Percentiles rank a stretch among this genome's conserved stretches.
Evolutionary conservation across 2,113 vertebrate genomes (phyloP).

Genomic region (Paracanthobrama guichenoti): DNA sequence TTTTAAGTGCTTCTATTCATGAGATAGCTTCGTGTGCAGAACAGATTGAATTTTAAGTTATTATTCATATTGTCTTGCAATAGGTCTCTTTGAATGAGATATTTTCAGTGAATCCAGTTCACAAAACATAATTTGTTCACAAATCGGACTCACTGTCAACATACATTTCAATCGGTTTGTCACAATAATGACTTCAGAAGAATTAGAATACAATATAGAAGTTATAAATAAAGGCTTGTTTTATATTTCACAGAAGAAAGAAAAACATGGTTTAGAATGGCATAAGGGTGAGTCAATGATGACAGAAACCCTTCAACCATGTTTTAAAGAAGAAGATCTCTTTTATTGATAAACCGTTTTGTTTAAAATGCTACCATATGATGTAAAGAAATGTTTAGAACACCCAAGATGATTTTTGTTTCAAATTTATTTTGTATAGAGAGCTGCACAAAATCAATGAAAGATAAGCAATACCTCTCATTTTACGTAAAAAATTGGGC

Average conservation of each 20-base stretch:
- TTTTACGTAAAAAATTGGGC: constrained; percentile 49
- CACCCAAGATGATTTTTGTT: neutral
- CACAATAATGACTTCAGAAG: neutral
- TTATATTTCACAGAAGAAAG: neutral
- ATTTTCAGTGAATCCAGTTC: constrained; percentile 1
- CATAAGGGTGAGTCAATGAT: neutral
- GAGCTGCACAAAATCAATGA: constrained; percentile 46
- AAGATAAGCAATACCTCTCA: constrained; percentile 49
- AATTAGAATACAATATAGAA: neutral
- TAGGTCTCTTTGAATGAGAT: neutral
- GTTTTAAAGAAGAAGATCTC: neutral
- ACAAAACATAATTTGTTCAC: neutral
- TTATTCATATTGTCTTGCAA: no score
- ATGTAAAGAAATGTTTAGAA: neutral
- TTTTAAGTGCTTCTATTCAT: no score
- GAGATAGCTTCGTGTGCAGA: no score
- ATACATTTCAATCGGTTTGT: neutral
- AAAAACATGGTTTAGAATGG: neutral
- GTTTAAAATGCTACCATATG: neutral
- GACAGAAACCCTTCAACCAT: neutral
- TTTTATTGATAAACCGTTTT: neutral
- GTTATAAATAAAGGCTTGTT: neutral
- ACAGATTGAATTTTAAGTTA: no score
- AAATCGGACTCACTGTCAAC: neutral
- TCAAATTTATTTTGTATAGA: constrained; percentile 35